A percentile compares a stretch with the other conserved stretches of the same genome.
Conservation (phyloP, 37 sponge, comb jelly and placozoan species). For the Oopsacas minuta region DNA sequence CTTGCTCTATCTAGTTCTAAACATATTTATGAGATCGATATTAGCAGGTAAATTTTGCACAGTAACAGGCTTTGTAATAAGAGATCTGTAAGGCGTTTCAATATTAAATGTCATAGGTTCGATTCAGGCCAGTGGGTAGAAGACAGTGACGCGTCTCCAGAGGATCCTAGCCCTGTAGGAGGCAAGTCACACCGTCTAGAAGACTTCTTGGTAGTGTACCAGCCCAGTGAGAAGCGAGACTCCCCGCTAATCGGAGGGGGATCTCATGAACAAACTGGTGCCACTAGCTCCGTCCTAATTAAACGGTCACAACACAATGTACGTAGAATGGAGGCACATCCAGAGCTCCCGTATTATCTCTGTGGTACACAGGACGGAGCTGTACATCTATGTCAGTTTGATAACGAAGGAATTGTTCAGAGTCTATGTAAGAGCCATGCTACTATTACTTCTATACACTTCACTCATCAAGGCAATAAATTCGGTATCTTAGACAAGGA, state of each 20-base stretch:
- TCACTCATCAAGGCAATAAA: conserved; percentile 83
- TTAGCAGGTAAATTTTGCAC: not conserved
- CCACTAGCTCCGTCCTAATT: not conserved
- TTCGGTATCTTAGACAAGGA: conserved; percentile 55
- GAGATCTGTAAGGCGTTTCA: too few relatives aligned
- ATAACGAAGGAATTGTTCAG: conserved; percentile 29
- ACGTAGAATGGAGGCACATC: conserved; percentile 56
- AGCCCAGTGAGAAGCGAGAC: not conserved
- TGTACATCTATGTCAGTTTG: conserved; percentile 67
- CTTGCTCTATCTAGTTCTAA: not conserved
- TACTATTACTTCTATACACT: conserved; percentile 47
- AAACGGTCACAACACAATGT: conserved; percentile 23
- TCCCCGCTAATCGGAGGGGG: not conserved
- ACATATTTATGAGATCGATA: not conserved
- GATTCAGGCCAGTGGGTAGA: not conserved
- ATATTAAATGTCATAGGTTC: too few relatives aligned
- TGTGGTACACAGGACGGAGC: conserved; percentile 61
- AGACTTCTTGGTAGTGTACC: not conserved
- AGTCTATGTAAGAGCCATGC: conserved; percentile 28
- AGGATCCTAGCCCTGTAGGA: not conserved
- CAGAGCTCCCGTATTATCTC: conserved; percentile 72
- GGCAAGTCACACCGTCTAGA: not conserved
- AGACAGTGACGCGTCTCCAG: not conserved
- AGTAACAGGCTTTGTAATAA: too few relatives aligned
- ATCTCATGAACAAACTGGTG: not conserved